Base-by-base conservation (phyloP, 1,140 invertebrate genomes). In the Drosophila trapezifrons region DNA sequence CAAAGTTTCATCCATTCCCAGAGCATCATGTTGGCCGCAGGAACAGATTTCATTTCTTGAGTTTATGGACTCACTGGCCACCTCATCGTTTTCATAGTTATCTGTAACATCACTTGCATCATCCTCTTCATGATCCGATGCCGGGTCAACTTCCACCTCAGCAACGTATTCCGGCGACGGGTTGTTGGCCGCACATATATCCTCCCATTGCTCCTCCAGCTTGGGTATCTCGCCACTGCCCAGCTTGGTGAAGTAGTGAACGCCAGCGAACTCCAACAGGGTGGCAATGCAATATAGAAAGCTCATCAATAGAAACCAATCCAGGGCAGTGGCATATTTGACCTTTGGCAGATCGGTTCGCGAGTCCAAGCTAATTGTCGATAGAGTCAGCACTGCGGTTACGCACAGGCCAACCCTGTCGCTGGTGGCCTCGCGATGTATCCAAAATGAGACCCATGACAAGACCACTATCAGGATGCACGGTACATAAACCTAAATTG, bases 371-470 rank as follows among this genome's bases (percentile, higher is more conserved):
- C 97, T 98, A 71, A 98, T 98, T 4, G 97, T 98, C 0, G 97
- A 97, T 3, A 98, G 93, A 0, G 98, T 98, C 43, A 98, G 93
- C 8, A 99, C 97, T 0, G 97, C 97, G 0, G 97, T 98, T 8
- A 98, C 97, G 20, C 98, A 97, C 29, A 94, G 91, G 2, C 94
- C 94, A 1, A 95, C 94, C 3, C 95, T 93, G 76, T 95, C 95
- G 67, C 95, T 95, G 1, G 97, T 98, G 0, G 98, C 98, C 93
- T 99, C 98, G 25, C 98, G 94, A 93, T 99, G 97, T 78, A 98
- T 97, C 97, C 98, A 99, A 92, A 99, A 99, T 0, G 97, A 98
- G 0, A 99, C 98, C 97, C 98, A 99, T 0, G 97, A 98, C 1
- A 99, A 93, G 2, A 98, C 96, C 1, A 99, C 98, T 66, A 99